Percentiles rank a stretch among this genome's conserved stretches.
Evolutionary conservation across 1,140 invertebrate genomes (phyloP).

Genomic region (Musca domestica): DNA sequence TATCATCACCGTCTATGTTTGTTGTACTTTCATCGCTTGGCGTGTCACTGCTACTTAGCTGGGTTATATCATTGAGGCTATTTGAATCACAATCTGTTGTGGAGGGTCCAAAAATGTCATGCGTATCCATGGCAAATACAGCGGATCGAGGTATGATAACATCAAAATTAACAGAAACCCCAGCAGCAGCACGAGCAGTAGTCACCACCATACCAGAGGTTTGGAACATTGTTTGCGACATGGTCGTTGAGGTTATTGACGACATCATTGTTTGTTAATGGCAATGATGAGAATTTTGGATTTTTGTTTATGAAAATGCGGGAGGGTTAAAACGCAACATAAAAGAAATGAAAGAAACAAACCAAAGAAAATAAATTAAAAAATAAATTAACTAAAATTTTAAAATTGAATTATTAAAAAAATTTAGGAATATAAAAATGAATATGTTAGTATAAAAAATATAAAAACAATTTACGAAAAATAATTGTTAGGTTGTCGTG

Average conservation of each 20-base stretch:
- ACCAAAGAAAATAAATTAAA: conserved; percentile 30
- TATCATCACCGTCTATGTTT: neutral
- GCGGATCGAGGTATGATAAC: neutral
- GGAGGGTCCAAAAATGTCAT: neutral
- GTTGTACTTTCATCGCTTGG: conserved; percentile 20
- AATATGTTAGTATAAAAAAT: no score
- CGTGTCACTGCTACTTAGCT: conserved; percentile 43
- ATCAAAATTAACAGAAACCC: no score
- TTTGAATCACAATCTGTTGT: neutral
- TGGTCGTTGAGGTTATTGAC: neutral
- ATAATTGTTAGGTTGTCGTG: no score
- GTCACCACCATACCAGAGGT: no score
- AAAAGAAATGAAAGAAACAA: conserved; percentile 29
- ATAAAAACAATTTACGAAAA: no score
- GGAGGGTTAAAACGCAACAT: conserved; percentile 26
- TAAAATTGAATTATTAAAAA: neutral
- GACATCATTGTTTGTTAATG: conserved; percentile 3
- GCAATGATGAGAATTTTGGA: conserved; percentile 28
- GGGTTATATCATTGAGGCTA: conserved; percentile 44
- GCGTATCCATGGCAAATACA: neutral
- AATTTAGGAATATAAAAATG: neutral
- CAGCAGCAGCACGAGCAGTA: no score
- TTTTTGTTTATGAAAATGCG: neutral
- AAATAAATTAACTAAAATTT: conserved; percentile 24
- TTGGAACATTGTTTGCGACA: neutral